Conservation (phyloP, 2,113 vertebrate species). For the Hirundichthys speculiger region DNA sequence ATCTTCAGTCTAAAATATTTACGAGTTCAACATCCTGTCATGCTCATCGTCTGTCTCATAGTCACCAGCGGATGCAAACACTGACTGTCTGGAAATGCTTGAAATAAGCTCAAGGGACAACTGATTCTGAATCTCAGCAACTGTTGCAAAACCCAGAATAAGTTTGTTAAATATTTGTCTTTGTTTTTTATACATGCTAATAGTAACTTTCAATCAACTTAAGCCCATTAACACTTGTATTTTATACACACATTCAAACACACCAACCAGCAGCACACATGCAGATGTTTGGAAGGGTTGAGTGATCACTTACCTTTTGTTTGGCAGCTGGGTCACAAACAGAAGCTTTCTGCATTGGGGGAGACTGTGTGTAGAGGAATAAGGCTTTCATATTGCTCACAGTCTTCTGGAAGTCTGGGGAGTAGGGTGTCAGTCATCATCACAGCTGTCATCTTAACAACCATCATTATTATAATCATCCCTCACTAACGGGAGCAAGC, state of each 20-base stretch:
- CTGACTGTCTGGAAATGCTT: neutral
- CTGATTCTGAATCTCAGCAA: neutral
- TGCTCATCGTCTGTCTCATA: constrained; percentile 1
- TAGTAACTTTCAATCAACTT: no score
- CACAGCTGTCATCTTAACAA: constrained; percentile 28
- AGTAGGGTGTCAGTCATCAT: constrained; percentile 40
- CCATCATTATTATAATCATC: constrained; percentile 35
- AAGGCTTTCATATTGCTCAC: constrained; percentile 93
- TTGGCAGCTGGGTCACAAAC: constrained; percentile 73
- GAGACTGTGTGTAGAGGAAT: constrained; percentile 89
- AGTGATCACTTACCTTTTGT: constrained; percentile 35
- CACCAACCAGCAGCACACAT: no score
- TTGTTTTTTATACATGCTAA: no score
- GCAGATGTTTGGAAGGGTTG: neutral
- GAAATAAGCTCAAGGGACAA: constrained; percentile 25
- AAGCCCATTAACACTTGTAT: no score
- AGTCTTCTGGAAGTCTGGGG: constrained; percentile 88
- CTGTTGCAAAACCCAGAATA: neutral
- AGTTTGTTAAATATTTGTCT: no score
- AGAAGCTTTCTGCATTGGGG: constrained; percentile 77
- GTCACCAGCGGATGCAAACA: constrained; percentile 17
- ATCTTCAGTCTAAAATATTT: constrained; percentile 48
- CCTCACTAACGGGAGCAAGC: constrained; percentile 18
- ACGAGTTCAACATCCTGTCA: constrained; percentile 17
- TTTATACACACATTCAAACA: no score